Conservation (phyloP, 1,140 invertebrate genomes). For the Phortica variegata region DNA sequence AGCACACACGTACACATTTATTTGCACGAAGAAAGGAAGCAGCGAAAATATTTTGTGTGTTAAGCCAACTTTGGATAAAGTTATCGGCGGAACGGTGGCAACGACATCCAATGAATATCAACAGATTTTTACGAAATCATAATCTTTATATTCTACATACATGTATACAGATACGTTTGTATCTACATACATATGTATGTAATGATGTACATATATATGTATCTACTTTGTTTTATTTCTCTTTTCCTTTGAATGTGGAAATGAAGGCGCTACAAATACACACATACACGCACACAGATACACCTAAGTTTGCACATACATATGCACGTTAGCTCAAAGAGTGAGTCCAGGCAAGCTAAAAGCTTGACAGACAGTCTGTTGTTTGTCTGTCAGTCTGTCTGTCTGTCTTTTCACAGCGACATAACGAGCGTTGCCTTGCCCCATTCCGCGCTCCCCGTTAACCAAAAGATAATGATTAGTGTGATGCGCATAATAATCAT, state of each 20-base stretch:
- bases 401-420: no score
- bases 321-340: neutral
- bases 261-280: no score
- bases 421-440: no score
- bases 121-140: conserved; percentile 10
- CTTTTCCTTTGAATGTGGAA: no score
- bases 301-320: neutral
- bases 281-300: neutral
- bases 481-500: conserved; percentile 49
- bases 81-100: neutral
- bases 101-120: conserved; percentile 39
- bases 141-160: neutral
- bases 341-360: neutral
- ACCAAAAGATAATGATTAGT: conserved; percentile 40
- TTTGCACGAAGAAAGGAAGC: no score
- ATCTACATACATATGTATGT: neutral
- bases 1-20: conserved; percentile 1
- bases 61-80: no score
- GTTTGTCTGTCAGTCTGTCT: no score
- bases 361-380: conserved; percentile 1
- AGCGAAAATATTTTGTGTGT: no score
- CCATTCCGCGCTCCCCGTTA: neutral
- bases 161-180: neutral
- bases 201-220: neutral
- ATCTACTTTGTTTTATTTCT: no score